These are phyloP conservation scores for Drosophila cracens DNA, from an alignment of 2,888 invertebrate species.

Conservation along the genomic window DNA sequence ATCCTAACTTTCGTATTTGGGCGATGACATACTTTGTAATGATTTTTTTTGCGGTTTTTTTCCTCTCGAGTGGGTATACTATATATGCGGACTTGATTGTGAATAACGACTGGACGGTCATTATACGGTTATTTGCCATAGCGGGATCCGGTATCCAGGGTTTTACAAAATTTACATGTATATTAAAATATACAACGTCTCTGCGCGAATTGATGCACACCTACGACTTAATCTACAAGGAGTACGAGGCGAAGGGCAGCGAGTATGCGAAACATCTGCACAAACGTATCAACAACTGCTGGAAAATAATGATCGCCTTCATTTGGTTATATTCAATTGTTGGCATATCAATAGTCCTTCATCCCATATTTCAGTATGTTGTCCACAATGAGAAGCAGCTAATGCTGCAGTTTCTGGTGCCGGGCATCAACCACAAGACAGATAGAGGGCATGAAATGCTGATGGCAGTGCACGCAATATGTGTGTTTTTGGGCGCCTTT, in stretches of 20 bases:
- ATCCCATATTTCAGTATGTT: constrained; percentile 48
- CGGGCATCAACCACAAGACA: constrained; percentile 55
- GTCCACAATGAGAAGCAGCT: constrained; percentile 46
- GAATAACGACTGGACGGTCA: constrained; percentile 56
- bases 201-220: constrained; percentile 36
- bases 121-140: constrained; percentile 62
- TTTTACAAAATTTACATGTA: constrained; percentile 34
- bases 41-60: constrained; percentile 29
- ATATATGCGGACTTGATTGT: constrained; percentile 61
- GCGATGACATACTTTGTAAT: constrained; percentile 44
- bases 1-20: constrained; percentile 45
- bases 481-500: constrained; percentile 58
- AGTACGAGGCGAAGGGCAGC: constrained; percentile 51
- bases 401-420: constrained; percentile 69
- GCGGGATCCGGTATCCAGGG: constrained; percentile 61
- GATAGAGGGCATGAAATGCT: constrained; percentile 51
- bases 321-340: constrained; percentile 28
- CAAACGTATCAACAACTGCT: constrained; percentile 35
- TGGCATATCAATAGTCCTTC: constrained; percentile 6
- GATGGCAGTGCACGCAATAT: constrained; percentile 32
- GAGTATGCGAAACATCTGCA: constrained; percentile 50
- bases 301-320: constrained; percentile 41
- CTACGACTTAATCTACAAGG: constrained; percentile 55
- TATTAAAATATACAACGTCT: constrained; percentile 15
- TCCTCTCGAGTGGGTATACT: constrained; percentile 61